Base-by-base conservation (phyloP, 2,888 invertebrate genomes). In the Chironomus riparius region DNA sequence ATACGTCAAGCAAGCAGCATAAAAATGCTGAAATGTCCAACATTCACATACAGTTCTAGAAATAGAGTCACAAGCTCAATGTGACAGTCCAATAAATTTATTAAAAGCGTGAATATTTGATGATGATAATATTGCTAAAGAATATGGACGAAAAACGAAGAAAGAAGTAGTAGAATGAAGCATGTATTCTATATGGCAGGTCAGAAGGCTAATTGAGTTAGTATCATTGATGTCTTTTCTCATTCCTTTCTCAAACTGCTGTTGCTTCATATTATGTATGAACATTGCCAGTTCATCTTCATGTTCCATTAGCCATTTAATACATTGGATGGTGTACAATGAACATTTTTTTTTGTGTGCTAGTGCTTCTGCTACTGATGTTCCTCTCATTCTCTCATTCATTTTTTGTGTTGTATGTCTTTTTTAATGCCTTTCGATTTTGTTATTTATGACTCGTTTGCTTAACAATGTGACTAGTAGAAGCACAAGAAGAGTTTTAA, bases 361-460 rank as follows among this genome's bases (percentile, higher is more conserved):
- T 50, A 50, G 50, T 50, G 15, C 50, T 50, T 13, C 50, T 56
- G 56, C 56, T 7, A 18, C n/a, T 38, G 38, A 56, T 56, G 56
- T 18, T 15, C 50, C 15, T 13, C 56, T 56, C 56, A 7, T 15
- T 56, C 56, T 56, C 38, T 10, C 38, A 38, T 38, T 38, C 38
- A 10, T 38, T 38, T 38, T 38, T 38, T 28, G 3, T 28, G 28
- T 5, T 38, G 38, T 38, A 38, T 56, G 56, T 56, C 56, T 15
- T 56, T 70, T 70, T 70, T 56, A 70, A 50, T 70, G 70, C 70
- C 56, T 70, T 56, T 70, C 70, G 56, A 70, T 47, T 50, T 50
- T 22, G 70, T 70, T 70, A 70, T 70, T 70, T 70, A 70, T 70
- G 70, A 70, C n/a, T 70, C 56, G 56, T 56, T 56, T 56, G 56